phyloP scores from a whole-genome alignment of 2,113 vertebrate species.

The Pitta sordida region DNA sequence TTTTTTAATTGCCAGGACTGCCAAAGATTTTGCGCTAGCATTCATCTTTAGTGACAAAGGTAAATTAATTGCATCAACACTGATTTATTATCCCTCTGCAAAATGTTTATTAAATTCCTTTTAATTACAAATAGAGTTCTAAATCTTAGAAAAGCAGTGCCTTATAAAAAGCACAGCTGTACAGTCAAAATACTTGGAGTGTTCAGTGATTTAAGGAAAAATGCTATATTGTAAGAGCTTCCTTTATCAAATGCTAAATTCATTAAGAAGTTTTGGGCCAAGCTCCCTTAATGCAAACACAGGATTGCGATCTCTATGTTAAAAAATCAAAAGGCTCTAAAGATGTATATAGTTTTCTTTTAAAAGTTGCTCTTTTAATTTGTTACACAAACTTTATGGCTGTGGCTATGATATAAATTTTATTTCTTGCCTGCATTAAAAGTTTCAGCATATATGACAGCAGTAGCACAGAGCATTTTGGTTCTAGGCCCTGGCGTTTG shows the following conservation, averaged over 20 bases:
- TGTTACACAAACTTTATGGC: not conserved
- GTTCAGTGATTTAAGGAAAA: not conserved
- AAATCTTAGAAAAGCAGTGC: not conserved
- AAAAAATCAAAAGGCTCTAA: not conserved
- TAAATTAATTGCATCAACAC: not conserved
- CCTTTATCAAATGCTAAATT: not conserved
- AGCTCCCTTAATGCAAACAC: not conserved
- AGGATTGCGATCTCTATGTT: not conserved
- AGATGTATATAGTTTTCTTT: not conserved
- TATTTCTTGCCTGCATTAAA: not conserved
- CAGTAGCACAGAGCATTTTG: not conserved
- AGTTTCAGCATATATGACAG: not conserved
- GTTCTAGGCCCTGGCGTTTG: not conserved
- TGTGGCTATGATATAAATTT: not conserved
- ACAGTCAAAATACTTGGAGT: not conserved
- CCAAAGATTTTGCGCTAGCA: not conserved
- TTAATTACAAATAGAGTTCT: not conserved
- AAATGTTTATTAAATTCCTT: not conserved
- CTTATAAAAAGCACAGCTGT: not conserved
- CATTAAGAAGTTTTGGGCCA: not conserved
- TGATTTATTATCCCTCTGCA: not conserved
- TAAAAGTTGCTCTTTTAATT: not conserved
- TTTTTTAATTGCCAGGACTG: not conserved
- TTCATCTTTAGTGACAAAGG: not conserved
- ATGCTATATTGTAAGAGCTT: not conserved